phyloP scores from a whole-genome alignment of 2,888 invertebrate species.

The Drosophila seclusa region DNA sequence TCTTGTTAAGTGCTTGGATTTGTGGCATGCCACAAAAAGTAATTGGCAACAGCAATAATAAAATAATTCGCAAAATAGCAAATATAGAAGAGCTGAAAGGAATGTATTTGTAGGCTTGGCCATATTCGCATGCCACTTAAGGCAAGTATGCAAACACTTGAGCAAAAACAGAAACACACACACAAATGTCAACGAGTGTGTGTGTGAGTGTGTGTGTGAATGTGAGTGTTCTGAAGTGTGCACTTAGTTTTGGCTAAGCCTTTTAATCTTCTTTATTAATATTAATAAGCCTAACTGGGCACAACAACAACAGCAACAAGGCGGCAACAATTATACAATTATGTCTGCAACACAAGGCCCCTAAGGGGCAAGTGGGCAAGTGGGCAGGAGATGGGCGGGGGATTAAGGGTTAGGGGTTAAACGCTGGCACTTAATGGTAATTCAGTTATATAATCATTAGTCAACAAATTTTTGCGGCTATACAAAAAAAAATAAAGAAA shows the following conservation, averaged over 20 bases:
- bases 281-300: slow-evolving; percentile 64
- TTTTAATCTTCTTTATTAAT: slow-evolving; percentile 78
- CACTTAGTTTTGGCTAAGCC: slow-evolving; percentile 72
- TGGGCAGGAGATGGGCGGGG: background rate
- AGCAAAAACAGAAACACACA: slow-evolving; percentile 17
- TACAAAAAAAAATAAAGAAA: background rate
- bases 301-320: slow-evolving; percentile 38
- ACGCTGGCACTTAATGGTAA: slow-evolving; percentile 66
- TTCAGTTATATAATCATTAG: slow-evolving; percentile 80
- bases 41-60: background rate
- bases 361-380: slow-evolving; percentile 17
- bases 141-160: slow-evolving; percentile 37
- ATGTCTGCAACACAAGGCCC: slow-evolving; percentile 10
- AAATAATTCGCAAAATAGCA: slow-evolving; percentile 39
- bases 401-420: background rate
- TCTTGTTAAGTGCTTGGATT: background rate
- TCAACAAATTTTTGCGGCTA: slow-evolving; percentile 49
- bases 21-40: background rate
- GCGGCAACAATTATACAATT: slow-evolving; percentile 60
- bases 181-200: slow-evolving; percentile 29
- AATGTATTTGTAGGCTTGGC: background rate
- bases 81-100: slow-evolving; percentile 30
- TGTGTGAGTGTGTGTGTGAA: slow-evolving; percentile 17
- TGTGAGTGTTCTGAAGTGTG: slow-evolving; percentile 18
- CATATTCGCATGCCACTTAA: slow-evolving; percentile 51